These are phyloP conservation scores for Drosophila subobscura DNA, from an alignment of 1,140 invertebrate genomes.

Conservation along the genomic window DNA sequence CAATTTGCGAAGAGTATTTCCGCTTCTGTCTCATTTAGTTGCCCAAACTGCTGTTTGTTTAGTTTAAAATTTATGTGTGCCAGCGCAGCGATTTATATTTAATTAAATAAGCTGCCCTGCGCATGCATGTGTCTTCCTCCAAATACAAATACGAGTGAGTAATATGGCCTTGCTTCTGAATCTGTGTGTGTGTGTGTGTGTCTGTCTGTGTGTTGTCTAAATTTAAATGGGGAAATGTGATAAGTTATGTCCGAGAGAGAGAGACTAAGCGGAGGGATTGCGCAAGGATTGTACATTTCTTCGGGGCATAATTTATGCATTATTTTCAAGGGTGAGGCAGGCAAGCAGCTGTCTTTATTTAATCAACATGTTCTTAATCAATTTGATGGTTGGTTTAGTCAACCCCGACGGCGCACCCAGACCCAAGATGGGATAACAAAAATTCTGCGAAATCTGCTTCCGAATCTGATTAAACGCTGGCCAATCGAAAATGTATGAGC, in stretches of 20 bases:
- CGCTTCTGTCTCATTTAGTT: background rate
- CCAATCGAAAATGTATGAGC: slow-evolving; percentile 68
- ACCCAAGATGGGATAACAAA: too few relatives aligned
- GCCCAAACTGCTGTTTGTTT: slow-evolving; percentile 7
- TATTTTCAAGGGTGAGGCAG: slow-evolving; percentile 60
- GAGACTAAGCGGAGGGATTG: slow-evolving; percentile 12
- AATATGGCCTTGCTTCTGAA: too few relatives aligned
- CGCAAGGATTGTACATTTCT: slow-evolving; percentile 29
- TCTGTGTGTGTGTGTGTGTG: background rate
- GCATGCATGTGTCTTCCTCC: slow-evolving; percentile 11
- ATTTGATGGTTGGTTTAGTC: slow-evolving; percentile 29
- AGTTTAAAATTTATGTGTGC: slow-evolving; percentile 67
- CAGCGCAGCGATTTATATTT: slow-evolving; percentile 73
- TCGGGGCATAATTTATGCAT: slow-evolving; percentile 72
- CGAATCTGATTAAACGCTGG: slow-evolving; percentile 55
- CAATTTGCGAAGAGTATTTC: background rate
- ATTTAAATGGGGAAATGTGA: slow-evolving; percentile 72
- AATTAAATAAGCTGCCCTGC: slow-evolving; percentile 63
- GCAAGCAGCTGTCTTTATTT: slow-evolving; percentile 11
- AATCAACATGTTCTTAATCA: slow-evolving; percentile 31
- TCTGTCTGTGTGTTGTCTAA: slow-evolving; percentile 27
- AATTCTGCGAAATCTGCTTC: background rate
- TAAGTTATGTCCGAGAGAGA: slow-evolving; percentile 63
- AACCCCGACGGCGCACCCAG: too few relatives aligned
- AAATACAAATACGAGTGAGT: background rate